A percentile compares a stretch with the other conserved stretches of the same genome.
Evolutionary conservation across 2,113 vertebrate genomes (phyloP).

Genomic region (Pipa parva): DNA sequence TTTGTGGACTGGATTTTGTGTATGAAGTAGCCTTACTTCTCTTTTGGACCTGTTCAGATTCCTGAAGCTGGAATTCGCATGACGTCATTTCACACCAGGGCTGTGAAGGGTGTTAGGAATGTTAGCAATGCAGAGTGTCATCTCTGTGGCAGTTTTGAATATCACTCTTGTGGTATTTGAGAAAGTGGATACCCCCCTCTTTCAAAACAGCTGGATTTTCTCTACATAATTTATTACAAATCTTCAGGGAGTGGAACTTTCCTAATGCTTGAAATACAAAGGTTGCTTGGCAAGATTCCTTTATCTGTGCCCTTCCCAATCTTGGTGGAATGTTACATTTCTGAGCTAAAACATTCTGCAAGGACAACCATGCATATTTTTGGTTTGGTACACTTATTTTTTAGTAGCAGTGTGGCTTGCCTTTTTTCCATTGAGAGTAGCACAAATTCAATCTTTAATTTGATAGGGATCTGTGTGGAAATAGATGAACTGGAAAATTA

Average conservation of each 20-base stretch:
- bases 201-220: constrained; percentile 15
- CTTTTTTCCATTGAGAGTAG: too few species aligned
- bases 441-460: too few species aligned
- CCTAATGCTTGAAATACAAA: constrained; percentile 13
- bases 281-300: constrained; percentile 7
- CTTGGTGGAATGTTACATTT: constrained; percentile 16
- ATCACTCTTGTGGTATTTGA: constrained; percentile 28
- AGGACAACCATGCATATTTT: not conserved
- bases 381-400: not conserved
- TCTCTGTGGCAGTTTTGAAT: constrained; percentile 7
- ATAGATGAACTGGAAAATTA: too few species aligned
- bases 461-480: too few species aligned
- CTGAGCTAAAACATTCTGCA: not conserved
- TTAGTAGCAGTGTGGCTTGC: too few species aligned
- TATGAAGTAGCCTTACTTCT: too few species aligned
- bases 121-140: constrained; percentile 24
- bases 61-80: constrained; percentile 21
- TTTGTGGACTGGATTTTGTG: too few species aligned
- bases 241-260: constrained; percentile 32
- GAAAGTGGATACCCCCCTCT: not conserved
- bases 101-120: constrained; percentile 28
- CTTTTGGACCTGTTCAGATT: too few species aligned
- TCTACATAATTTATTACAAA: constrained; percentile 3
- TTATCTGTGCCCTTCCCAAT: constrained; percentile 17
- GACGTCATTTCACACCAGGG: constrained; percentile 27